These are phyloP conservation scores for Oceanodroma leucorhoa DNA, from an alignment of 2,797 vertebrate genomes.

Conservation along the genomic window DNA sequence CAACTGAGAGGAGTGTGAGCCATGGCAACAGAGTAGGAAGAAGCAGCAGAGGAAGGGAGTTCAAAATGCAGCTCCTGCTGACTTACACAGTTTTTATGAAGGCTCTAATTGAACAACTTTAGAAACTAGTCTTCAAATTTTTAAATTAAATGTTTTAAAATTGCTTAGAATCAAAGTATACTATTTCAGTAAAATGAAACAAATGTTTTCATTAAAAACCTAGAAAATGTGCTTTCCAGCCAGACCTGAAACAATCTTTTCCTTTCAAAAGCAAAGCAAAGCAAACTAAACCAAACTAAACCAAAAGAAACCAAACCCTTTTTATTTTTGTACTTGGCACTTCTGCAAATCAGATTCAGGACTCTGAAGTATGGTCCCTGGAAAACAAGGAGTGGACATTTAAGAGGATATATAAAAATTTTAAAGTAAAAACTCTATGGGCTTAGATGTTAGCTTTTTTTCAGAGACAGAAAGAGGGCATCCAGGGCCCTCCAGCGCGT, in stretches of 20 bases:
- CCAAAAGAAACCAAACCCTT: background rate
- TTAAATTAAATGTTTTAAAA: background rate
- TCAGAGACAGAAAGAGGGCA: background rate
- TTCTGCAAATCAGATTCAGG: background rate
- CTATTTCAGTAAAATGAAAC: background rate
- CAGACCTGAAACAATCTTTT: background rate
- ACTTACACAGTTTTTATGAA: background rate
- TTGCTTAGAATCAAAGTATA: background rate
- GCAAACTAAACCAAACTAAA: background rate
- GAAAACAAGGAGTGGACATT: background rate
- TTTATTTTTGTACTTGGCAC: background rate
- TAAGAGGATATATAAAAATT: background rate
- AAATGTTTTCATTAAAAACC: background rate
- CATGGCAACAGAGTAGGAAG: background rate
- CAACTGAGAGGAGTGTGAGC: background rate
- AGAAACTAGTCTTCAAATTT: background rate
- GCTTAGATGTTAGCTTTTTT: background rate
- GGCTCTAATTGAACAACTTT: background rate
- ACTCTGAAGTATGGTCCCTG: background rate
- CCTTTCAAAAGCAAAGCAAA: background rate
- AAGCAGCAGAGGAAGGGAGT: background rate
- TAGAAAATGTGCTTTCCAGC: background rate
- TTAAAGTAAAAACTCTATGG: background rate
- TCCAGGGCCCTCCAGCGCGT: background rate
- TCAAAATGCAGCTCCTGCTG: background rate